Base-by-base conservation (phyloP, 2,113 vertebrate genomes). In the Synchiropus splendidus region DNA sequence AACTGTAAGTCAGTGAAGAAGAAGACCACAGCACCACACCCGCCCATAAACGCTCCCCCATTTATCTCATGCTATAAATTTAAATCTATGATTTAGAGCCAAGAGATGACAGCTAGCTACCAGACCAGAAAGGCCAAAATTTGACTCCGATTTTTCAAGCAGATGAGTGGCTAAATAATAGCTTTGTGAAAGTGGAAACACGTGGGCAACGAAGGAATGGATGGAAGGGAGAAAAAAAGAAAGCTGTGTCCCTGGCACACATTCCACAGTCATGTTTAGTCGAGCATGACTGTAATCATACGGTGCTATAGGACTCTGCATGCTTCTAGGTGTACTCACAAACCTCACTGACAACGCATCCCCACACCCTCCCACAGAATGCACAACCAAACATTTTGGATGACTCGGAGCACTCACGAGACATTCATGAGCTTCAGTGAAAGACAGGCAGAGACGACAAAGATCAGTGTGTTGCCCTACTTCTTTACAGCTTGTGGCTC, bases 211-310 rank as follows among this genome's bases (percentile, higher is more conserved):
- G 33, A 18, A 1, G 0, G 45, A 53, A 39, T 34, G 44, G 37
- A 35, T 47, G 36, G 43, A 11, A 27, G 27, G 48, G 34, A 45
- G 33, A 39, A n/a, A 48, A 52, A 47, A 41, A 8, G 4, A 27
- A 27, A 27, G 8, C 8, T 8, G 21, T 41, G 58, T 67, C 41
- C 48, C 42, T 64, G 69, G 62, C 62, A 47, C 15, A 2, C 14
- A 15, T 56, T 59, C 65, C 66, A 70, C 12, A 55, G 51, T 76
- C 62, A 54, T 57, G 73, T 64, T 61, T 66, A n/a, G 49, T 68
- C 54, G 18, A 49, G 67, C 35, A 51, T 35, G 31, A 21, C 31
- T 37, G 35, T 36, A 62, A 60, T 60, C 36, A 55, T 63, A 67
- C 21, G 63, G 54, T 16, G 36, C 17, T 34, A 57, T 37, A 31